Evolutionary conservation across 2,797 vertebrate species (phyloP).

Genomic region (Paramormyrops hopkinsi): DNA sequence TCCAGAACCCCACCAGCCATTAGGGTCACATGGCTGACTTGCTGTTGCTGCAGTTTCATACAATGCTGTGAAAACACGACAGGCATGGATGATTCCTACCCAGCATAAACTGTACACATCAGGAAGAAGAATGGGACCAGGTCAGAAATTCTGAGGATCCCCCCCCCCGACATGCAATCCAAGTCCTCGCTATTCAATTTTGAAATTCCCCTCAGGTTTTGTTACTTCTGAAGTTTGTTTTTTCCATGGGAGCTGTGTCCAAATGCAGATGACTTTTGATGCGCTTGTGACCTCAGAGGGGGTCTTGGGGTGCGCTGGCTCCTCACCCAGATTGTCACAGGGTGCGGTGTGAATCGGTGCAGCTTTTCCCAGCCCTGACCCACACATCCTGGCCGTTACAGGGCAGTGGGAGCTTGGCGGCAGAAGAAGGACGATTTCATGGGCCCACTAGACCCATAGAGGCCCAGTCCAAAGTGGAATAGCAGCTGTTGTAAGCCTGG

Average conservation of each 20-base stretch:
- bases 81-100: not conserved
- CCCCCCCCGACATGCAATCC: not conserved
- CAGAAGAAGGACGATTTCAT: not conserved
- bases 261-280: slow-evolving; percentile 11
- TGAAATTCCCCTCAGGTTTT: not conserved
- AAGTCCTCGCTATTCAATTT: not conserved
- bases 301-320: not conserved
- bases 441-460: not conserved
- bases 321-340: not conserved
- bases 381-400: not conserved
- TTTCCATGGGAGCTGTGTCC: slow-evolving; percentile 12
- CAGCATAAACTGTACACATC: not conserved
- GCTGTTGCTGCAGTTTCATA: not conserved
- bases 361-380: not conserved
- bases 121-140: not conserved
- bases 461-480: not conserved
- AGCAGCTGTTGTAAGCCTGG: not conserved
- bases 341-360: not conserved
- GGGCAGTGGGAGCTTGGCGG: not conserved
- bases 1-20: not conserved
- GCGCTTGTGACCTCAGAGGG: not conserved
- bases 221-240: not conserved
- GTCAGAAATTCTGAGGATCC: not conserved
- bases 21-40: not conserved
- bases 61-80: not conserved